These are phyloP conservation scores for Myripristis jacobus DNA, from an alignment of 2,797 vertebrate species.

Conservation along the genomic window DNA sequence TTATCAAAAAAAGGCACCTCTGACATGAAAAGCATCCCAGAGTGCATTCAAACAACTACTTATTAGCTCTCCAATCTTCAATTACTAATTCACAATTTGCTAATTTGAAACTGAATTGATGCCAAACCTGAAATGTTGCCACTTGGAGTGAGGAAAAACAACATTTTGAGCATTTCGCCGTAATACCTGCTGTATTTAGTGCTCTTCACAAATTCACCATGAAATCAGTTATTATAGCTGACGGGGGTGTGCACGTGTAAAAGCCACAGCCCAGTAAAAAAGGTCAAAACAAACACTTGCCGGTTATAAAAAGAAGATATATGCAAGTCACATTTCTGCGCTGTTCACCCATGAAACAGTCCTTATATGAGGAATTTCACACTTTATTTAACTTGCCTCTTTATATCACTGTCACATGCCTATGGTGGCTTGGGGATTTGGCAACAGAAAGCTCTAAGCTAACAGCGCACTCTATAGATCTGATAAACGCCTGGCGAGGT, in stretches of 20 bases:
- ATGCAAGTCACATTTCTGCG: conserved; percentile 74
- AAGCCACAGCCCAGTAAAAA: conserved; percentile 69
- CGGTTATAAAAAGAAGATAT: conserved; percentile 74
- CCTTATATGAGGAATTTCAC: conserved; percentile 85
- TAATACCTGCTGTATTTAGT: conserved; percentile 27
- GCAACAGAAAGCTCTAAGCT: conserved; percentile 60
- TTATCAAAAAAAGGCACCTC: conserved; percentile 22
- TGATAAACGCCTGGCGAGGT: conserved; percentile 73
- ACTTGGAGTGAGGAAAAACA: conserved; percentile 24
- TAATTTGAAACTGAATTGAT: conserved; percentile 33
- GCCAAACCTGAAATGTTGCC: conserved; percentile 44
- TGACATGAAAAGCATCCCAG: conserved; percentile 33
- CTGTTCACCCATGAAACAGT: conserved; percentile 77
- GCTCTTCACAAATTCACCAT: conserved; percentile 70
- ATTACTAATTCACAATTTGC: conserved; percentile 53
- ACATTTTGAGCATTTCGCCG: conserved; percentile 27
- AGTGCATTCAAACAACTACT: conserved; percentile 28
- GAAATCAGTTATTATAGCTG: conserved; percentile 72
- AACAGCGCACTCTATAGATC: conserved; percentile 69
- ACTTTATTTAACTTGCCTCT: conserved; percentile 86
- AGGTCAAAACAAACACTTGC: conserved; percentile 76
- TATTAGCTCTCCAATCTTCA: conserved; percentile 48
- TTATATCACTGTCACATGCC: conserved; percentile 80
- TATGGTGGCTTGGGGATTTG: conserved; percentile 60
- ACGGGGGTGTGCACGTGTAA: conserved; percentile 60